These are phyloP conservation scores for Arothron firmamentum DNA, from an alignment of 2,113 vertebrate genomes.

Conservation along the genomic window DNA sequence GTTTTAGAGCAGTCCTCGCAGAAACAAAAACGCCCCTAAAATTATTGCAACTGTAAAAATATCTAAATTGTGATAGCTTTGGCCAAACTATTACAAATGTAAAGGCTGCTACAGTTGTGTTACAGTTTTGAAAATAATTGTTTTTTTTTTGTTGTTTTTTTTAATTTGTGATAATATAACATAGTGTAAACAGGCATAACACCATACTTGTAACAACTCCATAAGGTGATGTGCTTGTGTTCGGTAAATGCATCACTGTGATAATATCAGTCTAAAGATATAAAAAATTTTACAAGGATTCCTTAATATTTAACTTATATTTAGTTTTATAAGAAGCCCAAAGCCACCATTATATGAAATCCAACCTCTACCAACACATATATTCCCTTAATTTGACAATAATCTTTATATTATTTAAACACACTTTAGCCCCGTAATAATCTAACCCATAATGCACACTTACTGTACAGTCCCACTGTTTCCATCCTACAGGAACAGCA, in stretches of 20 bases:
- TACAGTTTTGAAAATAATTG: slow-evolving; percentile 34
- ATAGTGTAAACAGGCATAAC: slow-evolving; percentile 62
- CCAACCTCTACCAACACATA: slow-evolving; percentile 55
- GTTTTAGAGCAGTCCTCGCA: too few relatives aligned
- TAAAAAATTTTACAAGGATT: slow-evolving; percentile 31
- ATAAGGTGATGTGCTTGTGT: slow-evolving; percentile 44
- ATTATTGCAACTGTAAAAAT: slow-evolving; percentile 21
- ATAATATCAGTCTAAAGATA: slow-evolving; percentile 53
- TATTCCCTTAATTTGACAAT: slow-evolving; percentile 60
- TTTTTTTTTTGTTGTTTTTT: slow-evolving; percentile 40
- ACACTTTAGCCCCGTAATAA: slow-evolving; percentile 41
- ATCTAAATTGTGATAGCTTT: slow-evolving; percentile 57
- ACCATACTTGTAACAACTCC: slow-evolving; percentile 48
- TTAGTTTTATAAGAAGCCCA: slow-evolving; percentile 30
- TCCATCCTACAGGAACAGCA: slow-evolving; percentile 64
- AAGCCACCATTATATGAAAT: slow-evolving; percentile 47
- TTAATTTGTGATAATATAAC: slow-evolving; percentile 34
- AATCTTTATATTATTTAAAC: slow-evolving; percentile 50
- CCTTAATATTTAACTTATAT: slow-evolving; percentile 26
- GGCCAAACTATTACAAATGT: slow-evolving; percentile 42
- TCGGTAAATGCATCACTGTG: slow-evolving; percentile 36
- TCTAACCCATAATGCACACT: slow-evolving; percentile 35
- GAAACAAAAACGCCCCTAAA: neutral
- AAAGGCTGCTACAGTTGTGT: slow-evolving; percentile 22
- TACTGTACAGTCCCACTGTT: slow-evolving; percentile 37